Conservation (phyloP, 1,140 invertebrate species). For the Drosophila ficusphila region DNA sequence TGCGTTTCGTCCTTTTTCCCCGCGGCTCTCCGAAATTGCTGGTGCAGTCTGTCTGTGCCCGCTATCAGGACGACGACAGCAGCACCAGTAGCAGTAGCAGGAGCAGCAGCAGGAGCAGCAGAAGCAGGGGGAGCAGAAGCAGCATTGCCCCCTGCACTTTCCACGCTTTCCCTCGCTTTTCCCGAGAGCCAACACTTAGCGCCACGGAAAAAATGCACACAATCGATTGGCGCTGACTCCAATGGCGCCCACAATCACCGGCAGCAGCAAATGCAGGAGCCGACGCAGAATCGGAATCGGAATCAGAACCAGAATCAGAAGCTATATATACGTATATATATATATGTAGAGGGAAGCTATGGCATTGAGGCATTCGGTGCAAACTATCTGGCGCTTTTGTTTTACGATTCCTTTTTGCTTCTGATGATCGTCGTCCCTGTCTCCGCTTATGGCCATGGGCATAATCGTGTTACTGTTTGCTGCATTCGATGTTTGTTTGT, state of each 20-base stretch:
- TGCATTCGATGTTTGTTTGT: constrained; percentile 79
- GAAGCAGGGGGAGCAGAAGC: too few species aligned
- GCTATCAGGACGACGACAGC: constrained; percentile 69
- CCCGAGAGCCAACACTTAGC: constrained; percentile 60
- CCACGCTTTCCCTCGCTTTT: constrained; percentile 4
- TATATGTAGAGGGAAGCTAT: too few species aligned
- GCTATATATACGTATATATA: too few species aligned
- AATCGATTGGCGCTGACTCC: constrained; percentile 73
- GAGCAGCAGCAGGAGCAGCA: constrained; percentile 36
- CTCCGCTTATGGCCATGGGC: constrained; percentile 53
- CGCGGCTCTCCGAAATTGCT: constrained; percentile 20
- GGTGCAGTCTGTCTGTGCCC: constrained; percentile 42
- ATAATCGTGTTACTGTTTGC: constrained; percentile 80
- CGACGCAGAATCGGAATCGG: constrained; percentile 10
- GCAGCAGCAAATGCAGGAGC: constrained; percentile 11
- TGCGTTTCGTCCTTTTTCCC: constrained; percentile 16
- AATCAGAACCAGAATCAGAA: constrained; percentile 31
- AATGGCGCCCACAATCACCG: constrained; percentile 54
- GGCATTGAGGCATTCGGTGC: constrained; percentile 48
- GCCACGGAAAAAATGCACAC: constrained; percentile 69
- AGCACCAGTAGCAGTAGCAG: constrained; percentile 25
- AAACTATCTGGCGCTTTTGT: constrained; percentile 82
- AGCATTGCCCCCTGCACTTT: background rate
- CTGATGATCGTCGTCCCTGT: constrained; percentile 66
- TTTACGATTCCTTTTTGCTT: constrained; percentile 80